Evolutionary conservation across 2,797 vertebrate genomes (phyloP).

Genomic region (Rallus crepitans): DNA sequence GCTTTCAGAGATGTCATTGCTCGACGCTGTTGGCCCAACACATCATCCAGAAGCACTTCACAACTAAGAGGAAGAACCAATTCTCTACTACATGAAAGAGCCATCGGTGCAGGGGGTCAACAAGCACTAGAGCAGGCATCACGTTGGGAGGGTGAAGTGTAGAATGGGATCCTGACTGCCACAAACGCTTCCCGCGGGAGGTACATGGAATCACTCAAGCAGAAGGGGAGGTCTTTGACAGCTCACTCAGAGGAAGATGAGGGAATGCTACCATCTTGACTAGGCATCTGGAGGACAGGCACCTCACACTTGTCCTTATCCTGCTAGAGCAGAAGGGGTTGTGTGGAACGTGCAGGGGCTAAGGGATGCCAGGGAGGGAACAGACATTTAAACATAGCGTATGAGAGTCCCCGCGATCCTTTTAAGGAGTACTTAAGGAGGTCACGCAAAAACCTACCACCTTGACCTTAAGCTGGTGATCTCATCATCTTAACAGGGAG

Average conservation of each 20-base stretch:
- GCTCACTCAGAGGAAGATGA: background rate
- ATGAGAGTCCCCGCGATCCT: background rate
- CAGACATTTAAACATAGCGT: background rate
- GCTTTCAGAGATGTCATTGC: background rate
- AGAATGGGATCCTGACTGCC: background rate
- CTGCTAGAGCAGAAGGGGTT: background rate
- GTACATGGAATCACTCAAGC: background rate
- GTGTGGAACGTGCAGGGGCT: background rate
- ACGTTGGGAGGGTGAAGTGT: background rate
- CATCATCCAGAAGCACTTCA: background rate
- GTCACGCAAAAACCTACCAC: background rate
- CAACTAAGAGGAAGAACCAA: background rate
- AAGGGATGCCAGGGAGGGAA: background rate
- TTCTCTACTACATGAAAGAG: background rate
- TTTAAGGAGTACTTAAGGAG: background rate
- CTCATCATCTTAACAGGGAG: background rate
- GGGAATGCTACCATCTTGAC: background rate
- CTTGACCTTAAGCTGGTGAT: background rate
- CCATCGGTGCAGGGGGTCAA: background rate
- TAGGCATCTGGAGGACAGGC: background rate
- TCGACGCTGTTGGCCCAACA: rapidly evolving
- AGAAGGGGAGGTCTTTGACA: background rate
- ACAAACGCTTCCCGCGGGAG: background rate
- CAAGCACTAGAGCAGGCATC: background rate
- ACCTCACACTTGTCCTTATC: background rate